phyloP scores from a whole-genome alignment of 2,888 invertebrate genomes.

The Chloroclysta siterata region DNA sequence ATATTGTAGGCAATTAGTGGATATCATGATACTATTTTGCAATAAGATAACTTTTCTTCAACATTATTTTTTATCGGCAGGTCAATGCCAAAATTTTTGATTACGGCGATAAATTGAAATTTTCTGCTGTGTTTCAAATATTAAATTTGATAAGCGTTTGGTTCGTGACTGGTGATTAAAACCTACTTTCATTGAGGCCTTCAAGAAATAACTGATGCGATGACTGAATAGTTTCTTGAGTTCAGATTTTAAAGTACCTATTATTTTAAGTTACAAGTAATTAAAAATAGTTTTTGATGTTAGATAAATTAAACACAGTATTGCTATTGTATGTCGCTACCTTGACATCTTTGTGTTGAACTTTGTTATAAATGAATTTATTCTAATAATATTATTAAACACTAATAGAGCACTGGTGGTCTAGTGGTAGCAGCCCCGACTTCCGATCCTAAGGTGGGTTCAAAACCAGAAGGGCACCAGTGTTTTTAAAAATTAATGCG shows the following conservation, averaged over 20 bases:
- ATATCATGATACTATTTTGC: constrained; percentile 33
- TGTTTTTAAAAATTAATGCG: too few relatives aligned
- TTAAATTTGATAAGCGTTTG: constrained; percentile 34
- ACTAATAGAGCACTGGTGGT: too few relatives aligned
- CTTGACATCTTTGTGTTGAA: constrained; percentile 12
- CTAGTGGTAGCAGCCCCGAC: too few relatives aligned
- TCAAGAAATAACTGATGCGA: background rate
- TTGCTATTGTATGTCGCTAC: background rate
- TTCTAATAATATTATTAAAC: constrained; percentile 8
- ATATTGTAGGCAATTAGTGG: background rate
- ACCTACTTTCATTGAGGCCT: constrained; percentile 16
- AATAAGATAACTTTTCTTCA: background rate
- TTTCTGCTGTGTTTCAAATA: constrained; percentile 39
- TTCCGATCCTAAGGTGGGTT: too few relatives aligned
- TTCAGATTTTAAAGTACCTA: background rate
- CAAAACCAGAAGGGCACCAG: too few relatives aligned
- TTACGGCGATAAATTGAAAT: constrained; percentile 36
- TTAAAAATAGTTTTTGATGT: background rate
- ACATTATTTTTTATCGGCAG: constrained; percentile 28
- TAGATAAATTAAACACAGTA: background rate
- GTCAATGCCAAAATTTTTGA: constrained; percentile 36
- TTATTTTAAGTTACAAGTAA: background rate
- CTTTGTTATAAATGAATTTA: constrained; percentile 4
- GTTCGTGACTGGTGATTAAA: constrained; percentile 34
- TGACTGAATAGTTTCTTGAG: background rate